These are phyloP conservation scores for Drosophila murphyi DNA, from an alignment of 1,140 invertebrate genomes.

Conservation along the genomic window DNA sequence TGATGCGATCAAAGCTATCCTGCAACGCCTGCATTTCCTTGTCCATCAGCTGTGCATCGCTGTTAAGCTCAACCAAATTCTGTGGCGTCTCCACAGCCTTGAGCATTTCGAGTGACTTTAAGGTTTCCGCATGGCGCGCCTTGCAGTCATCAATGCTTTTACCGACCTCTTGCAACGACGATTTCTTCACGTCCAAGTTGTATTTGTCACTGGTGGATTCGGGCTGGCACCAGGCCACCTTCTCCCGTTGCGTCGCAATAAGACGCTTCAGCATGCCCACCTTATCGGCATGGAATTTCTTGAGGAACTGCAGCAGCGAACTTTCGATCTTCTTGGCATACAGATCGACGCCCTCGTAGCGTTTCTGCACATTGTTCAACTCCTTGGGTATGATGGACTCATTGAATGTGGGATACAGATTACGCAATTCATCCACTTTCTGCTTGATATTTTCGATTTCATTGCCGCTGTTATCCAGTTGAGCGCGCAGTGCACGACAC, in stretches of 20 bases:
- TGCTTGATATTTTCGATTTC: slow-evolving; percentile 89
- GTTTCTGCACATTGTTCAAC: slow-evolving; percentile 90
- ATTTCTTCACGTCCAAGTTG: slow-evolving; percentile 95
- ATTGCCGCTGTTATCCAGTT: slow-evolving; percentile 88
- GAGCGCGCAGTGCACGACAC: slow-evolving; percentile 89
- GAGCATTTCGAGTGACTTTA: slow-evolving; percentile 88
- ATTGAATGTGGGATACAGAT: slow-evolving; percentile 91
- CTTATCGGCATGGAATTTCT: slow-evolving; percentile 95
- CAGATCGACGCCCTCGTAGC: slow-evolving; percentile 89
- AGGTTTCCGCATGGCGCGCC: slow-evolving; percentile 87
- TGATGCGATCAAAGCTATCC: slow-evolving; percentile 88
- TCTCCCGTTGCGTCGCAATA: slow-evolving; percentile 92
- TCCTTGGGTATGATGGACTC: slow-evolving; percentile 92
- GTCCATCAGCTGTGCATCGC: slow-evolving; percentile 88
- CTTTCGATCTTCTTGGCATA: slow-evolving; percentile 93
- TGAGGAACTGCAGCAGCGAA: slow-evolving; percentile 92
- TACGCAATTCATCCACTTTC: slow-evolving; percentile 89
- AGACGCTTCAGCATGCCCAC: slow-evolving; percentile 92
- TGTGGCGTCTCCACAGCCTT: slow-evolving; percentile 89
- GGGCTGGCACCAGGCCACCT: slow-evolving; percentile 95
- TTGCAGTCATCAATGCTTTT: slow-evolving; percentile 89
- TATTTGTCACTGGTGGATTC: slow-evolving; percentile 95
- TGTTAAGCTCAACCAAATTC: slow-evolving; percentile 87
- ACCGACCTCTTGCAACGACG: slow-evolving; percentile 91
- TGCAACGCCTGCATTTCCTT: slow-evolving; percentile 89